A percentile compares a stretch with the other conserved stretches of the same genome.
Conservation (phyloP, 2,113 vertebrate species). For the Ursus arctos region DNA sequence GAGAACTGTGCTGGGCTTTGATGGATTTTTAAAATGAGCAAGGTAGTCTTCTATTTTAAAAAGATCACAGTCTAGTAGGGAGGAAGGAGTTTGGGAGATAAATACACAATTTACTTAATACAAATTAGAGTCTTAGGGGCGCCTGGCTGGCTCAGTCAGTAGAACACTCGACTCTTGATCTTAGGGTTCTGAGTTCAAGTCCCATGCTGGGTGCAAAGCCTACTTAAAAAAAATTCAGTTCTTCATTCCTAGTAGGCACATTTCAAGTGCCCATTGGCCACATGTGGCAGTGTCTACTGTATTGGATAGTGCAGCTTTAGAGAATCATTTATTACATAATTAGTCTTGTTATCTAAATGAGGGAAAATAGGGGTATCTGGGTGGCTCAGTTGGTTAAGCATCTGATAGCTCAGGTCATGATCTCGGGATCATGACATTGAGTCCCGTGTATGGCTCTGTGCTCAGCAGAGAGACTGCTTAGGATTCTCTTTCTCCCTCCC, state of each 20-base stretch:
- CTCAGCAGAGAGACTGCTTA: background rate
- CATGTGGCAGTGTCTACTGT: background rate
- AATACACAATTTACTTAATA: background rate
- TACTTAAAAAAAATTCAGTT: slow-evolving; percentile 14
- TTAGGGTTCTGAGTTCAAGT: background rate
- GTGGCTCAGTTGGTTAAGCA: background rate
- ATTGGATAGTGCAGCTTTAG: background rate
- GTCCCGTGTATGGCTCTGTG: background rate
- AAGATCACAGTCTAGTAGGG: background rate
- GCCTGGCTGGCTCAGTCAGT: background rate
- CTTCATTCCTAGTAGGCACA: background rate
- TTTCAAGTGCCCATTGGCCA: background rate
- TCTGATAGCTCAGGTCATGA: background rate
- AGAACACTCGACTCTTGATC: background rate
- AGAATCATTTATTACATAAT: background rate
- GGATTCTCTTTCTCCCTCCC: background rate
- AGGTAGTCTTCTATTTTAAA: slow-evolving; percentile 40
- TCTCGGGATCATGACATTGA: background rate
- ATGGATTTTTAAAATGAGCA: slow-evolving; percentile 41
- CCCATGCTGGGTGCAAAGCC: background rate
- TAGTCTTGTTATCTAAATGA: background rate
- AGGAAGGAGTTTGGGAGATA: background rate
- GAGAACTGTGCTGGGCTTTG: background rate
- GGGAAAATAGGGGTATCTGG: background rate
- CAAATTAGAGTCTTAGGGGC: background rate